Evolutionary conservation across 1,140 invertebrate species (phyloP), one percentile per base, ranked within the genome.

Genomic region (Homalodisca vitripennis): DNA sequence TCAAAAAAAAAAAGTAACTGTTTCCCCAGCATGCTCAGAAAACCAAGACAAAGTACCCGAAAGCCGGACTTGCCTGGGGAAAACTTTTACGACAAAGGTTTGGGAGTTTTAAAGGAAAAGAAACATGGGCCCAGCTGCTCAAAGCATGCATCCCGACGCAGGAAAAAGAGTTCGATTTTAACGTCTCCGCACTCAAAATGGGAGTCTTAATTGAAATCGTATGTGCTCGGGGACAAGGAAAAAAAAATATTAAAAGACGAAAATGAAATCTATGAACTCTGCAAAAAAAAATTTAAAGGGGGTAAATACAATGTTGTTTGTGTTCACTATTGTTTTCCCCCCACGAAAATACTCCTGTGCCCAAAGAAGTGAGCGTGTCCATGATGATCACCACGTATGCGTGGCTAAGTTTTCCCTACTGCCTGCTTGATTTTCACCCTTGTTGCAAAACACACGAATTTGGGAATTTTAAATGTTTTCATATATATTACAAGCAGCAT

Each of bases 221-320:
- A 95, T 77, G 89, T 94, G 32, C 79, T 93, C 60, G 93, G 92
- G 70, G 90, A 92, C 74, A 83, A 92, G 77, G 88, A 89, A 78
- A 95, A 92, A 81, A 86, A 95, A 53, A 87, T 95, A 72, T 94
- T 94, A 80, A 92, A 95, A 80, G 89, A 89, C 71, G n/a, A n/a
- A n/a, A n/a, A 87, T 88, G 26, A 85, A 86, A 20, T 90, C 92
- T 72, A 80, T 95, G 78, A 90, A 91, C 48, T 85, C 84, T 71
- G 90, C 91, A 70, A 84, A 90, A 77, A 86, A 85, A 76, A 84
- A 88, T 74, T 82, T 93, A 76, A n/a, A 81, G 82, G 74, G 89
- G 86, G 90, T 91, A 72, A 80, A 81, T 78, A 17, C 6, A 20
- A 24, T 27, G 57, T 29, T 65, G 20, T 63, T 63, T 12, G 12